These are phyloP conservation scores for Copidosoma aretas DNA, from an alignment of 2,888 invertebrate species.

Conservation along the genomic window DNA sequence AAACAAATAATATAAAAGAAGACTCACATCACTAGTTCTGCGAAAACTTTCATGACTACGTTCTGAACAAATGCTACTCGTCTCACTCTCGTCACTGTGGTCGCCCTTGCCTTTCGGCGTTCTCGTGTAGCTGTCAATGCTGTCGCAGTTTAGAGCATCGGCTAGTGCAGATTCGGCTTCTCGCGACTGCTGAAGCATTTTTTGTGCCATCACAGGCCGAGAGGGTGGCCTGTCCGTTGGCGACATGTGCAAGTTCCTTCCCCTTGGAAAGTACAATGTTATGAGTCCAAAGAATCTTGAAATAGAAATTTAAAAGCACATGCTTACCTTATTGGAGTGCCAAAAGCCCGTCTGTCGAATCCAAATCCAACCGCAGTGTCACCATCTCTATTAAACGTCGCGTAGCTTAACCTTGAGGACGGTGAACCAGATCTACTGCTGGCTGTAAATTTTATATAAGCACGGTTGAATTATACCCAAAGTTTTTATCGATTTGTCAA, in stretches of 20 bases:
- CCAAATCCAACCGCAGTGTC: slow-evolving; percentile 61
- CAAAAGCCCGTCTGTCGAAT: slow-evolving; percentile 56
- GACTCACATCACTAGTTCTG: slow-evolving; percentile 80
- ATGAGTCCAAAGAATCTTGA: not conserved
- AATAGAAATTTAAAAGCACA: not conserved
- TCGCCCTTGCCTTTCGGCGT: slow-evolving; percentile 65
- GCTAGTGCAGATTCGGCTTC: slow-evolving; percentile 87
- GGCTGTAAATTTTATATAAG: slow-evolving; percentile 66
- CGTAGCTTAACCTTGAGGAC: slow-evolving; percentile 81
- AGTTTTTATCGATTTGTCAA: too few relatives aligned
- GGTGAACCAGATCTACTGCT: slow-evolving; percentile 94
- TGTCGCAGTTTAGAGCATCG: slow-evolving; percentile 68
- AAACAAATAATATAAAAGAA: not conserved
- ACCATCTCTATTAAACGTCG: slow-evolving; percentile 69
- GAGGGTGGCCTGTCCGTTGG: slow-evolving; percentile 66
- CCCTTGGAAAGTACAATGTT: slow-evolving; percentile 44
- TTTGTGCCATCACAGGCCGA: slow-evolving; percentile 76
- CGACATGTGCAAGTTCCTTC: slow-evolving; percentile 57
- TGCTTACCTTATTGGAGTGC: slow-evolving; percentile 53
- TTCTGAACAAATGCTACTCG: slow-evolving; percentile 94
- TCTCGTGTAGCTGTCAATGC: slow-evolving; percentile 56
- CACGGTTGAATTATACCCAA: not conserved
- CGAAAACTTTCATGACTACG: slow-evolving; percentile 83
- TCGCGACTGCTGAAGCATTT: slow-evolving; percentile 83
- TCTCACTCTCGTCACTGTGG: slow-evolving; percentile 88